phyloP scores from a whole-genome alignment of 2,797 vertebrate genomes.

The Clarias pachynema region DNA sequence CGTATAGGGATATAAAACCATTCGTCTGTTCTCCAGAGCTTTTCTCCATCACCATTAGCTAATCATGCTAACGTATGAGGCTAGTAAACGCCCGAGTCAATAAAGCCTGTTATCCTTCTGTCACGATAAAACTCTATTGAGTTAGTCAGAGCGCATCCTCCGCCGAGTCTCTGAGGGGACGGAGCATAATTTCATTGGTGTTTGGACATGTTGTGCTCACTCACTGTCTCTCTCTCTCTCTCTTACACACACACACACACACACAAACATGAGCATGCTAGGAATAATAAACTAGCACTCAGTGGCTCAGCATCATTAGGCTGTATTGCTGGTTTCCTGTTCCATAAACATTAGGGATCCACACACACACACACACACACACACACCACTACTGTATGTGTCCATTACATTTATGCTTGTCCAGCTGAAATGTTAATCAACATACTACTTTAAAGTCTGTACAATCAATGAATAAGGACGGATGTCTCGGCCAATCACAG shows the following conservation, averaged over 20 bases:
- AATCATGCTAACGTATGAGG: conserved; percentile 26
- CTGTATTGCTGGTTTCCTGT: conserved; percentile 14
- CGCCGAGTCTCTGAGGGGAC: background rate
- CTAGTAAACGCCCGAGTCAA: background rate
- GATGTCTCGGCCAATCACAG: conserved; percentile 36
- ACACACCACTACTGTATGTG: conserved; percentile 8
- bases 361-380: conserved; percentile 26
- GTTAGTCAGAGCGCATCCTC: conserved; percentile 14
- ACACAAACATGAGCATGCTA: background rate
- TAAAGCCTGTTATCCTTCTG: background rate
- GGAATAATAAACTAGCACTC: background rate
- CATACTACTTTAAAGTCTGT: conserved; percentile 55
- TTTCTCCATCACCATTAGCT: conserved; percentile 3
- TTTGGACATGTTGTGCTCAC: conserved; percentile 13
- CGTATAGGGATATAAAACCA: background rate
- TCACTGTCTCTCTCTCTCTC: background rate
- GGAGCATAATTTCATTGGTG: conserved; percentile 11
- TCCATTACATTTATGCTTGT: conserved; percentile 12
- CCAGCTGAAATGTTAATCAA: conserved; percentile 50
- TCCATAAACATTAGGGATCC: background rate
- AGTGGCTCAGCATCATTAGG: background rate
- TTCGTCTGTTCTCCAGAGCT: background rate
- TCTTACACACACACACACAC: conserved; percentile 6
- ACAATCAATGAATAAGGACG: conserved; percentile 40
- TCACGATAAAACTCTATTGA: conserved; percentile 3